A percentile compares a stretch with the other conserved stretches of the same genome.
phyloP scores from a whole-genome alignment of 2,888 invertebrate species.

The Coenonympha glycerion region DNA sequence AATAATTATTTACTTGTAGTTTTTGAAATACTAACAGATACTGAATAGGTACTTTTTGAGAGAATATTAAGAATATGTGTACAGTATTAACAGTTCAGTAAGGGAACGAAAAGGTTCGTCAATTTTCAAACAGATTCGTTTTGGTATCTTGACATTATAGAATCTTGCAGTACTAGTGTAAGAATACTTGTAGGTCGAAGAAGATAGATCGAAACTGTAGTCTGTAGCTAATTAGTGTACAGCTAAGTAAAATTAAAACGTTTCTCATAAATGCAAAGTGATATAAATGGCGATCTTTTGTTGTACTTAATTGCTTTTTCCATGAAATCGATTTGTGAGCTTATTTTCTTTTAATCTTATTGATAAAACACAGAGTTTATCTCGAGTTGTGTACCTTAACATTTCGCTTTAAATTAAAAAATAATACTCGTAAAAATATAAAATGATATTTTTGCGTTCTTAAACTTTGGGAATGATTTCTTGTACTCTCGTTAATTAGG shows the following conservation, averaged over 20 bases:
- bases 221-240: conserved; percentile 2
- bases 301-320: conserved; percentile 8
- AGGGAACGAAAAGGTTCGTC: no score
- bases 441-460: background rate
- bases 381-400: background rate
- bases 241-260: conserved; percentile 11
- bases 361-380: conserved; percentile 2
- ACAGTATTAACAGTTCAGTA: no score
- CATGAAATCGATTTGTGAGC: conserved; percentile 5
- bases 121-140: no score
- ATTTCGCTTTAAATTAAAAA: conserved; percentile 1
- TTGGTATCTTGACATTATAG: no score
- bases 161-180: no score
- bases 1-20: background rate
- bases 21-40: no score
- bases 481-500: no score
- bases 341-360: conserved; percentile 6
- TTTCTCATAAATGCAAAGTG: conserved; percentile 8
- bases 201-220: conserved; percentile 2
- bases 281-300: conserved; percentile 9
- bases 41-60: no score
- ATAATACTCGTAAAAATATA: background rate
- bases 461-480: background rate
- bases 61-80: no score
- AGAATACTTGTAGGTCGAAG: background rate